Evolutionary conservation across 2,797 vertebrate species (phyloP).

Genomic region (Echiichthys vipera): DNA sequence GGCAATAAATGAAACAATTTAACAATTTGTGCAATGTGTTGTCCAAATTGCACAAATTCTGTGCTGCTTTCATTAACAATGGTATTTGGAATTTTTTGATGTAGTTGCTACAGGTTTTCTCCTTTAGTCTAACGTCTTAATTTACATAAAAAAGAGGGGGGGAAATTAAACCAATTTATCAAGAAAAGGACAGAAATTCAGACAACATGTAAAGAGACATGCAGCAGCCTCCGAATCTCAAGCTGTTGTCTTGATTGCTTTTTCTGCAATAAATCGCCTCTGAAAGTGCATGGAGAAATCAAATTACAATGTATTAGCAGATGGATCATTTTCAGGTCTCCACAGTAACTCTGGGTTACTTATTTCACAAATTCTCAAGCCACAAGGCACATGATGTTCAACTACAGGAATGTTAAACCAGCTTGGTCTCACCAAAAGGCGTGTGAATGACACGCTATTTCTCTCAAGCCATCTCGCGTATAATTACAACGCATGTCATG

Average conservation of each 20-base stretch:
- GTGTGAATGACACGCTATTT: too few relatives aligned
- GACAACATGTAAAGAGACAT: neutral
- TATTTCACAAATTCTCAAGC: neutral
- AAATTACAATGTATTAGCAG: constrained; percentile 4
- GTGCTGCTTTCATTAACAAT: too few relatives aligned
- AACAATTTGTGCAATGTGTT: too few relatives aligned
- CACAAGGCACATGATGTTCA: neutral
- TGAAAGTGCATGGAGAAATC: neutral
- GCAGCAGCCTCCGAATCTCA: neutral
- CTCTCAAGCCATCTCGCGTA: too few relatives aligned
- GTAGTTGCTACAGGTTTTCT: too few relatives aligned
- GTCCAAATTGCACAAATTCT: too few relatives aligned
- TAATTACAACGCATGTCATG: too few relatives aligned
- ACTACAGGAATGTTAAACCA: neutral
- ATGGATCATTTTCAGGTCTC: neutral
- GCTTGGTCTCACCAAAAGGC: too few relatives aligned
- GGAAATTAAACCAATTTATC: neutral
- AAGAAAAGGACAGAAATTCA: neutral
- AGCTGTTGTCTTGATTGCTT: constrained; percentile 12
- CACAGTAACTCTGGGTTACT: neutral
- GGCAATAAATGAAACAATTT: too few relatives aligned
- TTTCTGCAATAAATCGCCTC: constrained; percentile 1
- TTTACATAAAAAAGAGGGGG: too few relatives aligned
- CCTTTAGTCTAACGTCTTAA: too few relatives aligned
- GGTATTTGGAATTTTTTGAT: too few relatives aligned